These are phyloP conservation scores for Phylloscopus trochilus DNA, from an alignment of 2,113 vertebrate genomes.

Conservation along the genomic window DNA sequence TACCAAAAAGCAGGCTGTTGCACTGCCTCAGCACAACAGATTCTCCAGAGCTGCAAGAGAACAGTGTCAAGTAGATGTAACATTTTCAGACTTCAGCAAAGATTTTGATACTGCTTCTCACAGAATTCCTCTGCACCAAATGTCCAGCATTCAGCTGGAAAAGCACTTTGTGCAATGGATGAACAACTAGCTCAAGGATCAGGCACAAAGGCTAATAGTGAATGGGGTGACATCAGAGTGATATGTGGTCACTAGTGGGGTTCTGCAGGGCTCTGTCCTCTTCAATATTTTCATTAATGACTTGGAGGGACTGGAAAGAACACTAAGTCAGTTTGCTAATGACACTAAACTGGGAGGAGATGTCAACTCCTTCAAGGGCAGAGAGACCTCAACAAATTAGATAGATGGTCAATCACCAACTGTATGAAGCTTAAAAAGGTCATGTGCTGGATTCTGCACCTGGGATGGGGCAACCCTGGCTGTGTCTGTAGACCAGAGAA, in stretches of 20 bases:
- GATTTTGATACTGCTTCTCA: background rate
- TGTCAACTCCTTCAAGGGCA: background rate
- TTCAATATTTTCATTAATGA: background rate
- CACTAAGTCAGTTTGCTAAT: background rate
- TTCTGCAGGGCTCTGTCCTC: background rate
- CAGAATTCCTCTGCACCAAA: background rate
- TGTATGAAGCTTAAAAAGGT: background rate
- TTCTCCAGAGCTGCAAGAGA: background rate
- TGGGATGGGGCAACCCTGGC: background rate
- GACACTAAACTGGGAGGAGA: background rate
- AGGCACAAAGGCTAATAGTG: background rate
- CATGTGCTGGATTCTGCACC: background rate
- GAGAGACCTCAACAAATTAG: background rate
- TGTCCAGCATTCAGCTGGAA: background rate
- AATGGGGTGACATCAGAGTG: background rate
- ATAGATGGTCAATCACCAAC: background rate
- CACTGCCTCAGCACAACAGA: background rate
- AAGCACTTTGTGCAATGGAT: background rate
- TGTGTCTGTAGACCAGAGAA: background rate
- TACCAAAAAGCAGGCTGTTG: background rate
- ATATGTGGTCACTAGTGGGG: background rate
- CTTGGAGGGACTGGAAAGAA: background rate
- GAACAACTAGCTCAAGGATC: background rate
- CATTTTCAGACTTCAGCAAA: background rate
- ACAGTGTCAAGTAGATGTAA: background rate